Conservation (phyloP, 2,113 vertebrate genomes). For the Zosterops hypoxanthus region DNA sequence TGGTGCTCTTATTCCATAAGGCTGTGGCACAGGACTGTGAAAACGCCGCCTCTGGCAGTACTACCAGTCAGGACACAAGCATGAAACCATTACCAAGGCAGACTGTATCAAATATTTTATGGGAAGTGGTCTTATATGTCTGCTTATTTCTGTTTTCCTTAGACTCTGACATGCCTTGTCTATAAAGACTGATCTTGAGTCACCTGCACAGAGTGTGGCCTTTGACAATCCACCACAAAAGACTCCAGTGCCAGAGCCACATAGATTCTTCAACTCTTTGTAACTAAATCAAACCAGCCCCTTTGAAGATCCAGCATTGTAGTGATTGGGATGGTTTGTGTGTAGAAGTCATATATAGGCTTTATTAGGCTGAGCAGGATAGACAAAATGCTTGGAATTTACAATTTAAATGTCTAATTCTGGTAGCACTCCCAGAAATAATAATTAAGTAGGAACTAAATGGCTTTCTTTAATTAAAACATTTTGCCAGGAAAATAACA, state of each 20-base stretch:
- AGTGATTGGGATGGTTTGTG: background rate
- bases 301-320: background rate
- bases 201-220: background rate
- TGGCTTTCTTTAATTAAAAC: background rate
- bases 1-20: background rate
- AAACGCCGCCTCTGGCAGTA: background rate
- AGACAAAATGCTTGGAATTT: background rate
- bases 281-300: background rate
- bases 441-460: background rate
- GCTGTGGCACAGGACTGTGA: background rate
- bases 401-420: background rate
- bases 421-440: background rate
- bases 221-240: background rate
- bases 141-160: background rate
- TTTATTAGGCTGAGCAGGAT: background rate
- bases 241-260: background rate
- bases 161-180: background rate
- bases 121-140: background rate
- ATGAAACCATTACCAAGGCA: background rate
- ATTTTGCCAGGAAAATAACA: background rate
- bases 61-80: background rate
- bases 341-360: background rate
- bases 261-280: background rate
- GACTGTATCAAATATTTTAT: background rate
- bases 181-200: background rate